phyloP scores from a whole-genome alignment of 2,888 invertebrate genomes.

The Megamerina dolium region DNA sequence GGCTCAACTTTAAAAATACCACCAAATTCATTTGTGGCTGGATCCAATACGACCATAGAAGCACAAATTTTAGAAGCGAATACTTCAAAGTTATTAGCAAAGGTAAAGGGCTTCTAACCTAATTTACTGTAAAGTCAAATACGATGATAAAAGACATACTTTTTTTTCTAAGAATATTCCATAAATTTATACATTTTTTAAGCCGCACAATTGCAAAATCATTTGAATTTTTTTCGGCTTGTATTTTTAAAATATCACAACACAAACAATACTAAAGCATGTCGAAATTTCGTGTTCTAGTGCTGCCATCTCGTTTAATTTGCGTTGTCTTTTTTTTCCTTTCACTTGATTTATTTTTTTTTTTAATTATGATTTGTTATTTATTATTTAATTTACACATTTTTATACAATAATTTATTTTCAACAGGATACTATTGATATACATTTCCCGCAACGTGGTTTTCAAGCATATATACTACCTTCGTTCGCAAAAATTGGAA shows the following conservation, averaged over 20 bases:
- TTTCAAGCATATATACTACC: constrained; percentile 22
- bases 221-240: too few relatives aligned
- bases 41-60: constrained; percentile 25
- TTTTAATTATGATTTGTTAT: too few relatives aligned
- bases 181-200: too few relatives aligned
- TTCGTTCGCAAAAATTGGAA: constrained; percentile 18
- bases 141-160: not conserved
- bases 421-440: constrained; percentile 16
- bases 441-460: constrained; percentile 19
- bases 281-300: too few relatives aligned
- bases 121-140: not conserved
- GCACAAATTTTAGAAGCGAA: constrained; percentile 16
- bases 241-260: not conserved
- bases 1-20: constrained; percentile 24
- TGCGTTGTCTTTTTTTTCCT: too few relatives aligned
- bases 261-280: not conserved
- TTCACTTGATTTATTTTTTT: too few relatives aligned
- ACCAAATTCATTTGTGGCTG: constrained; percentile 21
- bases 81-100: constrained; percentile 5
- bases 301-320: too few relatives aligned
- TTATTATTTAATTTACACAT: too few relatives aligned
- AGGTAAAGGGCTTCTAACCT: not conserved
- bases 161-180: too few relatives aligned
- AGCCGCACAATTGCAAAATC: too few relatives aligned
- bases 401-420: not conserved